Percentiles rank a stretch among this genome's conserved stretches.
Conservation (phyloP, 2,797 vertebrate genomes). For the Phataginus tetradactyla region DNA sequence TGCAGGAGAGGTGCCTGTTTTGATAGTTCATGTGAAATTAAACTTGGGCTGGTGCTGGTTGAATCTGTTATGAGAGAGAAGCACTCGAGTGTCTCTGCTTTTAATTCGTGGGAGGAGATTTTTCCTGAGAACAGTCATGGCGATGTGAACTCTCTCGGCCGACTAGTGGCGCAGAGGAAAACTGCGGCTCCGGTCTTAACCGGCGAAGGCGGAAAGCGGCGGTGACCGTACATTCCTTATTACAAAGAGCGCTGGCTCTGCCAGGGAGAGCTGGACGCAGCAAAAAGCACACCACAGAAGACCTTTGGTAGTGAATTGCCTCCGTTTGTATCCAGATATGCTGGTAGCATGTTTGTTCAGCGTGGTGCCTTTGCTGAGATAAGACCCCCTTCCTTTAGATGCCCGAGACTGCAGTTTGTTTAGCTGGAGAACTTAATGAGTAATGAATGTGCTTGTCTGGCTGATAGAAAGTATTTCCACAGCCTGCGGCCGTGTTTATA, state of each 20-base stretch:
- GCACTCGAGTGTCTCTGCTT: background rate
- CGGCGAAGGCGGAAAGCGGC: slow-evolving; percentile 45
- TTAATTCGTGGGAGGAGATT: background rate
- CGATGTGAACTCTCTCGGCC: slow-evolving; percentile 59
- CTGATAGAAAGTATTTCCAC: slow-evolving; percentile 65
- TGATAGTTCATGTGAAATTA: background rate
- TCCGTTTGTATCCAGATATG: background rate
- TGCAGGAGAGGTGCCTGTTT: background rate
- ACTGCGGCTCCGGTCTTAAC: slow-evolving; percentile 61
- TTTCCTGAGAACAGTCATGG: slow-evolving; percentile 39
- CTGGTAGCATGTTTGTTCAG: slow-evolving; percentile 32
- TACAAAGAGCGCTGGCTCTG: slow-evolving; percentile 32
- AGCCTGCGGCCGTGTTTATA: slow-evolving; percentile 65
- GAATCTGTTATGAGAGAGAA: background rate
- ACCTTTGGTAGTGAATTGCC: background rate
- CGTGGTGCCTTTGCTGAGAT: slow-evolving; percentile 46
- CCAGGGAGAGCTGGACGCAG: background rate
- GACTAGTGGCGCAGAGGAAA: slow-evolving; percentile 73
- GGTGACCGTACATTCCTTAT: background rate
- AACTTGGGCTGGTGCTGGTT: background rate
- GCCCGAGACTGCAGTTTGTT: slow-evolving; percentile 31
- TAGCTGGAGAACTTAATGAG: slow-evolving; percentile 68
- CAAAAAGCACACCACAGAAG: background rate
- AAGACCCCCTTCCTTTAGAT: slow-evolving; percentile 46
- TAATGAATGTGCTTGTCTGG: slow-evolving; percentile 57